These are phyloP conservation scores for Neoaliturus tenellus DNA, from an alignment of 2,888 invertebrate genomes.

Conservation along the genomic window DNA sequence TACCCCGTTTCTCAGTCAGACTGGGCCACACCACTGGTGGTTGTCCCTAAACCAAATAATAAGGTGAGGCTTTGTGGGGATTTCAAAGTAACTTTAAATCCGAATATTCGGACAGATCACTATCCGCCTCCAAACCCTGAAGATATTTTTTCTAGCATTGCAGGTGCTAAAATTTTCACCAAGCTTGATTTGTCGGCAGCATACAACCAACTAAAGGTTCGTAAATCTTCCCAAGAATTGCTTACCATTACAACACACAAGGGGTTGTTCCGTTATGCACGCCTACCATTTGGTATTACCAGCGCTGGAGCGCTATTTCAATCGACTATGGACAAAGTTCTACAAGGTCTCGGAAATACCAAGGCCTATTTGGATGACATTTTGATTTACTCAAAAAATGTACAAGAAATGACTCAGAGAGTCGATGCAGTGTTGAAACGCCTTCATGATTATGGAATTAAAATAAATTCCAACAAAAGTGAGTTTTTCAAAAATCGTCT, in stretches of 20 bases:
- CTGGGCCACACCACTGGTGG: slow-evolving; percentile 14
- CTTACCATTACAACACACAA: slow-evolving; percentile 9
- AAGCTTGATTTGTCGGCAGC: slow-evolving; percentile 6
- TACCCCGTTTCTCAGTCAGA: not conserved
- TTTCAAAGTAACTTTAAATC: slow-evolving; percentile 7
- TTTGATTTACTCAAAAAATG: slow-evolving; percentile 63
- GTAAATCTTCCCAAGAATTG: not conserved
- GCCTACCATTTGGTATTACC: slow-evolving; percentile 2
- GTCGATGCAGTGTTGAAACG: slow-evolving; percentile 61
- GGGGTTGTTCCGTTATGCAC: slow-evolving; percentile 53
- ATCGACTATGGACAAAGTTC: slow-evolving; percentile 61
- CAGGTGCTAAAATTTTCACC: slow-evolving; percentile 1
- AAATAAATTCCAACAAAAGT: slow-evolving; percentile 54
- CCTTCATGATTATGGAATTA: slow-evolving; percentile 56
- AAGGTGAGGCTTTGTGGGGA: slow-evolving; percentile 8
- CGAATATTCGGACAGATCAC: slow-evolving; percentile 1
- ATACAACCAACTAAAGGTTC: not conserved
- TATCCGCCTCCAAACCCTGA: not conserved
- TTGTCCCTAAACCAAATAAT: not conserved
- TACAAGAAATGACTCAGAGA: slow-evolving; percentile 62
- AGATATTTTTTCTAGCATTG: not conserved
- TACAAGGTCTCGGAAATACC: slow-evolving; percentile 63
- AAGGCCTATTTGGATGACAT: slow-evolving; percentile 67
- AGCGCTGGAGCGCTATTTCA: slow-evolving; percentile 63
- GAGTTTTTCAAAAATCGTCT: slow-evolving; percentile 40